Percentiles rank a stretch among this genome's conserved stretches.
Conservation (phyloP, 2,113 vertebrate genomes). For the Muntiacus muntjak region DNA sequence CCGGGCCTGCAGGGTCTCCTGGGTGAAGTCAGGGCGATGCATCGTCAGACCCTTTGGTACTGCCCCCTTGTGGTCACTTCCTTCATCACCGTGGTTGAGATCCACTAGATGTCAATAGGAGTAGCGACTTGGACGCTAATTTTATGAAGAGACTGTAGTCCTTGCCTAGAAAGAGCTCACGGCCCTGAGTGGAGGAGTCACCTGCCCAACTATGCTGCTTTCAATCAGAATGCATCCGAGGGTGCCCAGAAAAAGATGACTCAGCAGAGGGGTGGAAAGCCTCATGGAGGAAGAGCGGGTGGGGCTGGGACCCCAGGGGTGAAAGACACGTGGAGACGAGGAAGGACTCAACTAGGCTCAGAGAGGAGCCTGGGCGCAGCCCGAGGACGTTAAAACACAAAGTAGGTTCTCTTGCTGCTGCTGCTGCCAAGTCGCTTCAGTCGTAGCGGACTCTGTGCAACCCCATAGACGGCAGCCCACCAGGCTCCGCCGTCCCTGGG, state of each 20-base stretch:
- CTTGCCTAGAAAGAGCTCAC: neutral
- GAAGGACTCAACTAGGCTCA: neutral
- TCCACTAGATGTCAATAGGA: neutral
- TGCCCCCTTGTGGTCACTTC: constrained; percentile 55
- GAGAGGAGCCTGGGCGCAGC: neutral
- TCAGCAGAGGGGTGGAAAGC: neutral
- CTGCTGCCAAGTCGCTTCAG: too few relatives aligned
- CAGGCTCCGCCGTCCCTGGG: too few relatives aligned
- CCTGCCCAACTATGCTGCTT: neutral
- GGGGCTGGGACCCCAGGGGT: neutral
- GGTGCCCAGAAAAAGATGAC: neutral
- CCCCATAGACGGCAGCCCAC: too few relatives aligned
- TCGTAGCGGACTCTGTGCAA: too few relatives aligned
- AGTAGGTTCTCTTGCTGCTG: neutral
- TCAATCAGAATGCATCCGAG: neutral
- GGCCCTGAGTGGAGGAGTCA: neutral
- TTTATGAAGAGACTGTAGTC: neutral
- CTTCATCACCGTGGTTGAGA: neutral
- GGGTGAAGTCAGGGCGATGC: too few relatives aligned
- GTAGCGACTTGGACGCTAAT: neutral
- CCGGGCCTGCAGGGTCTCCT: neutral
- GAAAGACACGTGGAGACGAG: neutral
- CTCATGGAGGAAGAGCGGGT: fast-evolving
- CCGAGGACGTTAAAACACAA: neutral
- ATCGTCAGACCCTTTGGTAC: neutral